phyloP scores from a whole-genome alignment of 2,113 vertebrate genomes.

The Ammodytes marinus region DNA sequence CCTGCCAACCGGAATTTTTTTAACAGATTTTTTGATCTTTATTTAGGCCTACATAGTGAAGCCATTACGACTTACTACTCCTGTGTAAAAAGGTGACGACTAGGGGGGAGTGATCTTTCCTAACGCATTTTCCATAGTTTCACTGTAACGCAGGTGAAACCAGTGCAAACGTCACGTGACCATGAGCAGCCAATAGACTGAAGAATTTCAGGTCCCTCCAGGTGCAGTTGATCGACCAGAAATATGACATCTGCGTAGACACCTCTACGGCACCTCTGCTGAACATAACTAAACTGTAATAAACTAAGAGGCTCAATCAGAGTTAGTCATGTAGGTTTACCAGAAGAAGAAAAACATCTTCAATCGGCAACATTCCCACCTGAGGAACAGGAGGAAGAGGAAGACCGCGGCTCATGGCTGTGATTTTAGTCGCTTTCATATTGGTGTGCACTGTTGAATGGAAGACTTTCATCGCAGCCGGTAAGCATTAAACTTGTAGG shows the following conservation, averaged over 20 bases:
- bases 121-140: not conserved
- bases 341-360: not conserved
- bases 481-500: constrained; percentile 51
- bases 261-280: not conserved
- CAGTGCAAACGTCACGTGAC: constrained; percentile 56
- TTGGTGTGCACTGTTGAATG: constrained; percentile 40
- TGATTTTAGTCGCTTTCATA: constrained; percentile 44
- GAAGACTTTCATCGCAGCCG: constrained; percentile 37
- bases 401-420: constrained; percentile 56
- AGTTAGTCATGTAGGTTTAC: constrained; percentile 6
- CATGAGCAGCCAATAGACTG: constrained; percentile 52
- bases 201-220: constrained; percentile 45
- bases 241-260: constrained; percentile 12
- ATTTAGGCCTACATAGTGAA: not conserved
- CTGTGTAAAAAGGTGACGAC: not conserved
- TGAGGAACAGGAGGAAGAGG: constrained; percentile 16
- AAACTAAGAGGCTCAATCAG: not conserved
- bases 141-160: constrained; percentile 42
- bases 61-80: not conserved
- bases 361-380: not conserved
- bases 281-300: constrained; percentile 4
- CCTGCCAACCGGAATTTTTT: not conserved
- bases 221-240: constrained; percentile 48
- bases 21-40: too few species aligned
- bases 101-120: too few species aligned